These are phyloP conservation scores for Emys orbicularis DNA, from an alignment of 2,797 vertebrate genomes.

Conservation along the genomic window DNA sequence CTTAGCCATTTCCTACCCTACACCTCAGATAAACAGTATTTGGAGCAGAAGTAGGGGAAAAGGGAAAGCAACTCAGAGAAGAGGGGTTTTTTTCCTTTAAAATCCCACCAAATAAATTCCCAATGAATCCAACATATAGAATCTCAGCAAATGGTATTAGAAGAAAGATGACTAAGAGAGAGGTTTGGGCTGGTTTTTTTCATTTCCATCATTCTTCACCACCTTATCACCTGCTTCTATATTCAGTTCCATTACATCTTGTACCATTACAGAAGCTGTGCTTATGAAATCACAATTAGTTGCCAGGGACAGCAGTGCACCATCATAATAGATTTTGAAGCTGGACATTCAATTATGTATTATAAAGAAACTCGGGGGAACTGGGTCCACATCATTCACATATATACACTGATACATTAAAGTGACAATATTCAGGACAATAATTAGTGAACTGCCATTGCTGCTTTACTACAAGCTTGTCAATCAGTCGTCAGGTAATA, in stretches of 20 bases:
- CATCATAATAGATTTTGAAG: not conserved
- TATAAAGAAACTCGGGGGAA: conserved; percentile 6
- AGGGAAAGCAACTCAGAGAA: not conserved
- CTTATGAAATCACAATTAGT: conserved; percentile 65
- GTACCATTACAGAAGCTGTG: conserved; percentile 24
- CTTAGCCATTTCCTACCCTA: conserved; percentile 5
- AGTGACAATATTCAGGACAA: not conserved
- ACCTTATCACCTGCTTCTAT: conserved; percentile 57
- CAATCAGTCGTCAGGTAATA: not conserved
- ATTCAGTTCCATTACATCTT: conserved; percentile 53
- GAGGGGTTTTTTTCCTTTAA: conserved; percentile 15
- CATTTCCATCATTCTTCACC: conserved; percentile 18
- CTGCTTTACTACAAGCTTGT: not conserved
- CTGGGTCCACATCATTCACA: not conserved
- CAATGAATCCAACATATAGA: conserved; percentile 5
- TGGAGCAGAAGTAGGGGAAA: not conserved
- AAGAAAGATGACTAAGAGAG: not conserved
- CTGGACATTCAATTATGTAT: conserved; percentile 2
- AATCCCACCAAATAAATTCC: conserved; percentile 2
- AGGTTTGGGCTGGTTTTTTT: not conserved
- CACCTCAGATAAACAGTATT: not conserved
- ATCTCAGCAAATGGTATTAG: not conserved
- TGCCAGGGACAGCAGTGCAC: conserved; percentile 66
- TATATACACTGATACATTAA: not conserved
- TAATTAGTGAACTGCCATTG: not conserved